A percentile compares a stretch with the other conserved stretches of the same genome.
These are phyloP conservation scores for Acrocephalus scirpaceus DNA, from an alignment of 2,797 vertebrate species.

Conservation along the genomic window DNA sequence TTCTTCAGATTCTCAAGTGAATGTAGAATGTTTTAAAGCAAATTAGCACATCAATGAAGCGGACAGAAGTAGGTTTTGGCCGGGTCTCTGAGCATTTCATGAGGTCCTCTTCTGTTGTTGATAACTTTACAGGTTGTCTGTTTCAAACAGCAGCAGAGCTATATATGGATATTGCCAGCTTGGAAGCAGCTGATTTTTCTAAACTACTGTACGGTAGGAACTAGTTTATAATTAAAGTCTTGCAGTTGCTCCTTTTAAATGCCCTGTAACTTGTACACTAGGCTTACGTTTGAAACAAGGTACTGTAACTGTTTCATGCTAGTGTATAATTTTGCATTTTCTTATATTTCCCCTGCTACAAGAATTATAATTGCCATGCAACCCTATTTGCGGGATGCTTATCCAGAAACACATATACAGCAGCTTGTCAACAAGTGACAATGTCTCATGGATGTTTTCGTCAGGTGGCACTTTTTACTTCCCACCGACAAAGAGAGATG, in stretches of 20 bases:
- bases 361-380: neutral
- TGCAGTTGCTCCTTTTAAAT: conserved; percentile 66
- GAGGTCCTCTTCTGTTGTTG: conserved; percentile 75
- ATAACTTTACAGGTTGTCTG: conserved; percentile 74
- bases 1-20: conserved; percentile 22
- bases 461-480: conserved; percentile 21
- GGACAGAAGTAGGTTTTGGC: conserved; percentile 50
- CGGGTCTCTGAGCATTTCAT: conserved; percentile 73
- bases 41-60: conserved; percentile 60
- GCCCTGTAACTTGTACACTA: conserved; percentile 45
- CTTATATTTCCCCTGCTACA: conserved; percentile 50
- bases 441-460: neutral
- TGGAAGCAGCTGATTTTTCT: conserved; percentile 65
- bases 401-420: neutral
- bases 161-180: conserved; percentile 62
- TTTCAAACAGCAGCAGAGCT: conserved; percentile 70
- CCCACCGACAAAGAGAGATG: conserved; percentile 22
- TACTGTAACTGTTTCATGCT: conserved; percentile 59
- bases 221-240: conserved; percentile 68
- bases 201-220: conserved; percentile 64
- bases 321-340: conserved; percentile 65
- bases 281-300: conserved; percentile 20
- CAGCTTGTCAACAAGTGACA: conserved; percentile 2
- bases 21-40: conserved; percentile 40
- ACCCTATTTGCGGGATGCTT: neutral